phyloP scores from a whole-genome alignment of 2,113 vertebrate genomes.

The Tenrec ecaudatus region DNA sequence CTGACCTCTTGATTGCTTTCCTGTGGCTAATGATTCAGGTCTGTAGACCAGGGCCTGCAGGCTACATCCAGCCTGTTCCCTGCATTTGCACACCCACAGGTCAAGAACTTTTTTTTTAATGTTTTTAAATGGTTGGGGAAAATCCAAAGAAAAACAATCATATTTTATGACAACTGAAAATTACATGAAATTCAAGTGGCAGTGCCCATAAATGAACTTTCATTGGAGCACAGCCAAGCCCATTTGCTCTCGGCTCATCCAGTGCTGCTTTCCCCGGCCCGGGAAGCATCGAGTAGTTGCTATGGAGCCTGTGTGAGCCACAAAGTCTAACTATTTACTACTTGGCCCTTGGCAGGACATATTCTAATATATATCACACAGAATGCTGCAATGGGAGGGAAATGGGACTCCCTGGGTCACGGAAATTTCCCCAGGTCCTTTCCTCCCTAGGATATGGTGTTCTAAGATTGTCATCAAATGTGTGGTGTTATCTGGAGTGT shows the following conservation, averaged over 20 bases:
- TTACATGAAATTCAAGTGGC: not conserved
- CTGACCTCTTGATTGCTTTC: not conserved
- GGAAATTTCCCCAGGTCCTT: no score
- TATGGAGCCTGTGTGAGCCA: no score
- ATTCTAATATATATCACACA: not conserved
- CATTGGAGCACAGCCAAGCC: not conserved
- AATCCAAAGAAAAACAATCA: not conserved
- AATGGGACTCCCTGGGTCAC: not conserved
- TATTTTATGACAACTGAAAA: not conserved
- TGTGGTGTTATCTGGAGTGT: no score
- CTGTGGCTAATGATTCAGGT: no score
- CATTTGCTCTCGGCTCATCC: not conserved
- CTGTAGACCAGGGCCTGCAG: rapidly evolving
- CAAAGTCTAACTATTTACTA: not conserved
- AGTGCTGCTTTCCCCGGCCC: not conserved
- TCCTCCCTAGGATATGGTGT: no score
- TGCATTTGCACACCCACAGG: not conserved
- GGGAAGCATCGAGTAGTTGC: not conserved
- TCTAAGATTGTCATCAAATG: not conserved
- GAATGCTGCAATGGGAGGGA: not conserved
- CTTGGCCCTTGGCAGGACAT: not conserved
- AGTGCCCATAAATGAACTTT: not conserved
- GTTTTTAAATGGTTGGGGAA: not conserved
- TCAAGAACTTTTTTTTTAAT: not conserved
- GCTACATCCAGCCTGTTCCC: no score